These are phyloP conservation scores for Sarcophaga carnaria DNA, from an alignment of 2,888 invertebrate species.

Conservation along the genomic window DNA sequence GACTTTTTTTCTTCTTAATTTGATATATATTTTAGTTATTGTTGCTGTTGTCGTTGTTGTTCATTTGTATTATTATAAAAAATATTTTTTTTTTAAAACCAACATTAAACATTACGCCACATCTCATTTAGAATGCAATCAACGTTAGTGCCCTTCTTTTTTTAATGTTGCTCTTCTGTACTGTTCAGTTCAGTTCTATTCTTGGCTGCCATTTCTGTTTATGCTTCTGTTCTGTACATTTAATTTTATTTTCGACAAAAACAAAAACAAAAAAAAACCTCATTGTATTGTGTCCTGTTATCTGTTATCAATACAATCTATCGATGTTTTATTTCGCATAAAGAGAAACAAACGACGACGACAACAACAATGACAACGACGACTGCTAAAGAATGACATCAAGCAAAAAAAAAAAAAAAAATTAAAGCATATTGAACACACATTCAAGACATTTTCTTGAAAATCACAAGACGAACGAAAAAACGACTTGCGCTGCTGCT, in stretches of 20 bases:
- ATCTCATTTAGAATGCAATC: slow-evolving; percentile 68
- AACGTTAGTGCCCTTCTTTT: slow-evolving; percentile 67
- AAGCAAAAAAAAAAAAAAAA: neutral
- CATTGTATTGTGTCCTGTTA: slow-evolving; percentile 64
- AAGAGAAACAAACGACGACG: slow-evolving; percentile 21
- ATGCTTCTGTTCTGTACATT: slow-evolving; percentile 30
- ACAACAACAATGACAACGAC: neutral
- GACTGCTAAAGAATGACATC: slow-evolving; percentile 12
- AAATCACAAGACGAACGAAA: slow-evolving; percentile 37
- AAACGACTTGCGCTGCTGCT: neutral
- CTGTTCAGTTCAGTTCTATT: too few relatives aligned
- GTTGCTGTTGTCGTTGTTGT: slow-evolving; percentile 30
- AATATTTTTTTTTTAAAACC: slow-evolving; percentile 36
- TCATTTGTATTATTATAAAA: slow-evolving; percentile 23
- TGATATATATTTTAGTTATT: slow-evolving; percentile 30
- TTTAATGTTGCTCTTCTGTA: neutral
- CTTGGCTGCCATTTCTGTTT: slow-evolving; percentile 3
- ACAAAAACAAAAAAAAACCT: slow-evolving; percentile 6
- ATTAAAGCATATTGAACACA: slow-evolving; percentile 21
- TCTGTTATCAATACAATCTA: slow-evolving; percentile 68
- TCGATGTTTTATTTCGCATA: slow-evolving; percentile 51
- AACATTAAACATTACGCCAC: slow-evolving; percentile 61
- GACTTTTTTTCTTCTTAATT: slow-evolving; percentile 24
- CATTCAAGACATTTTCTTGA: slow-evolving; percentile 45
- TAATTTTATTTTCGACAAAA: slow-evolving; percentile 52